phyloP scores from a whole-genome alignment of 1,140 invertebrate species.

The Coptotermes formosanus region DNA sequence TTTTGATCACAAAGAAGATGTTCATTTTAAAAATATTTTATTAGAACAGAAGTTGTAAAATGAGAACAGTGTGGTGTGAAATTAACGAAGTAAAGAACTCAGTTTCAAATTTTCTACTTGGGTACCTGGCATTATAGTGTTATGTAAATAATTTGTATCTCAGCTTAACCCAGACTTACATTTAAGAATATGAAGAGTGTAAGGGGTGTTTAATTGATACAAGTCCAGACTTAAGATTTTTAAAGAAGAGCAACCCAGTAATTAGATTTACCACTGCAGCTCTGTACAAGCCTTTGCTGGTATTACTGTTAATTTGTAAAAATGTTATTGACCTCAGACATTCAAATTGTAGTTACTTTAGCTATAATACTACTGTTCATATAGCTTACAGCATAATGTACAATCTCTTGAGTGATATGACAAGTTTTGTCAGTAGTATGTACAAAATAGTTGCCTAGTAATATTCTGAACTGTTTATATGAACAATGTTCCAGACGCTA shows the following conservation, averaged over 20 bases:
- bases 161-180: slow-evolving; percentile 10
- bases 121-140: slow-evolving; percentile 10
- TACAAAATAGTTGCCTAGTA: not conserved
- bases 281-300: not conserved
- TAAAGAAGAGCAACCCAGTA: not conserved
- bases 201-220: not conserved
- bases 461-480: not conserved
- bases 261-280: not conserved
- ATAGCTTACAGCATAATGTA: not conserved
- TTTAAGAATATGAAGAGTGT: not conserved
- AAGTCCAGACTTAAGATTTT: not conserved
- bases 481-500: too few relatives aligned
- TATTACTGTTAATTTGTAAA: not conserved
- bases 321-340: not conserved
- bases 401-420: not conserved
- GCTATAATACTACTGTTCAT: too few relatives aligned
- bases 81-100: not conserved
- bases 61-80: not conserved
- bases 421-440: not conserved
- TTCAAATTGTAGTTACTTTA: not conserved
- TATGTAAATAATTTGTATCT: not conserved
- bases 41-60: too few relatives aligned
- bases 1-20: too few relatives aligned
- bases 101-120: not conserved
- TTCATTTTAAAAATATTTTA: too few relatives aligned